Evolutionary conservation across 2,113 vertebrate genomes (phyloP), one percentile per base, ranked within the genome.

Genomic region (Oreochromis spilurus): DNA sequence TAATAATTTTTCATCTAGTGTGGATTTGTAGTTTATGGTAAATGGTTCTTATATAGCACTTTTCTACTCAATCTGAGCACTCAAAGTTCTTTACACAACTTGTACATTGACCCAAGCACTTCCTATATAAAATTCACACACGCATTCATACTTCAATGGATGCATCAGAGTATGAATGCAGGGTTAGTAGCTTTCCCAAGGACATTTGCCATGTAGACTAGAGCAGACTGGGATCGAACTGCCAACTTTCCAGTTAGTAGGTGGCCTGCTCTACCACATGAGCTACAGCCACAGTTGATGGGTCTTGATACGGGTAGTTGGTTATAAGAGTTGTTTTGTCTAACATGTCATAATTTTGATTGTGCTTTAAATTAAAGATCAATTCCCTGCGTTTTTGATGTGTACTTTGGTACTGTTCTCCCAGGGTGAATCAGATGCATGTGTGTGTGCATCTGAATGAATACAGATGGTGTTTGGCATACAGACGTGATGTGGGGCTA

Each of bases 401-500:
- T 48, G n/a, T 19, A 75, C 24, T 50, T 84, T 52, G 88, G 81
- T 21, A 24, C 11, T 31, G 75, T 11, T 79, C 45, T 85, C 67
- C 21, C 57, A 40, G n/a, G 55, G 84, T 57, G 62, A 70, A 77
- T 48, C 9, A 10, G 31, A 45, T 34, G 36, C 54, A 13, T n/a
- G 16, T 82, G 38, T 19, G 9, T 84, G 79, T 65, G 40, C 38
- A 55, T 82, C 7, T 82, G 57, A 58, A 26, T 88, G 84, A 86
- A 75, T 93, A 55, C 92, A 93, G 94, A 93, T 95, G 93, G 92
- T 93, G 89, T 92, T 92, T 92, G 87, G 82, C 87, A 90, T 65
- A 79, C 81, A 79, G 67, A 84, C 6, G 1, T 90, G 86, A 88
- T 87, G 84, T 84, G 88, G 79, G 87, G 85, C 84, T 88, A 36